Percentiles rank a stretch among this genome's conserved stretches.
Evolutionary conservation across 2,888 invertebrate species (phyloP).

Genomic region (Trichopria drosophilae): DNA sequence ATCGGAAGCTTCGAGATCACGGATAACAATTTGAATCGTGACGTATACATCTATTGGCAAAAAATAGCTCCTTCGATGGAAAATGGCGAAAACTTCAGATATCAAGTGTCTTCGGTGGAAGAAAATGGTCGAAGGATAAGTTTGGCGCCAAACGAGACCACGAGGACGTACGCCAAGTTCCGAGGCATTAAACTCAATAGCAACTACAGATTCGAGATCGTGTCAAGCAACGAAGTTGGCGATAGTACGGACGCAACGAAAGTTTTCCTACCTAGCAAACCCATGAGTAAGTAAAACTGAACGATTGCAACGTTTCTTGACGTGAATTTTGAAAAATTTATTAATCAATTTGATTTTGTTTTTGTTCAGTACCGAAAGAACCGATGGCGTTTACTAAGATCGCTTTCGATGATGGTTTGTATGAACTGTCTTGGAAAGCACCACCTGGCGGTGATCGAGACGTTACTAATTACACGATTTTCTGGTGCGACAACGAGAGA

Average conservation of each 20-base stretch:
- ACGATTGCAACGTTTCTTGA: constrained; percentile 5
- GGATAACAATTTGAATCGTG: constrained; percentile 61
- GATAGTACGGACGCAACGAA: constrained; percentile 63
- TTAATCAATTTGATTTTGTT: constrained; percentile 1
- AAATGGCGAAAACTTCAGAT: constrained; percentile 76
- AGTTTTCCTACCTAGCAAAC: constrained; percentile 66
- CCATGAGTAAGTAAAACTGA: constrained; percentile 57
- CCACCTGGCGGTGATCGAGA: constrained; percentile 58
- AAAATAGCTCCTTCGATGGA: constrained; percentile 69
- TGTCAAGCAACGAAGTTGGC: constrained; percentile 67
- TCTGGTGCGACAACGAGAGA: constrained; percentile 71
- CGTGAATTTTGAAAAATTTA: constrained; percentile 13
- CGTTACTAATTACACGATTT: constrained; percentile 76
- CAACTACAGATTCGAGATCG: constrained; percentile 63
- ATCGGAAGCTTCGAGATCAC: constrained; percentile 73
- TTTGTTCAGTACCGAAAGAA: constrained; percentile 56
- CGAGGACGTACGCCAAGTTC: constrained; percentile 66
- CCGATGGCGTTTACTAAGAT: constrained; percentile 73
- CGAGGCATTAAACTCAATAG: constrained; percentile 58
- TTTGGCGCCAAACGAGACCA: constrained; percentile 62
- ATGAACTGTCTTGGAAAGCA: constrained; percentile 75
- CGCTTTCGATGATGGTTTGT: constrained; percentile 71
- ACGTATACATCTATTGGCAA: constrained; percentile 79
- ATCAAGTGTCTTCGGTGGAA: constrained; percentile 63
- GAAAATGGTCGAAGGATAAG: constrained; percentile 56